phyloP scores from a whole-genome alignment of 2,113 vertebrate genomes.

The Crotalus horridus region DNA sequence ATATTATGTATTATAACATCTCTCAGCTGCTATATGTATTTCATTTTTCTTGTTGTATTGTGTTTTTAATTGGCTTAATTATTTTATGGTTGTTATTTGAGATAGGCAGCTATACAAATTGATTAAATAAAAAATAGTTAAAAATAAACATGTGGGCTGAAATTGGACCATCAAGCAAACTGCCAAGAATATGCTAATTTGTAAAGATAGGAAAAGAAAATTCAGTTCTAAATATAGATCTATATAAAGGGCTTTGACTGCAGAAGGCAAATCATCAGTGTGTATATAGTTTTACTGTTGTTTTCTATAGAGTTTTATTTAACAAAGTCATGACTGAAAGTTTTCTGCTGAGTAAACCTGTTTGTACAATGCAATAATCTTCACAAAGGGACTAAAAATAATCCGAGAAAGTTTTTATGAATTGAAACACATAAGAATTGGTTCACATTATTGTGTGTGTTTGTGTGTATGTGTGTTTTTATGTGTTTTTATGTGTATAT shows the following conservation, averaged over 20 bases:
- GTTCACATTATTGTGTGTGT: not conserved
- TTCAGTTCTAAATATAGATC: not conserved
- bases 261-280: not conserved
- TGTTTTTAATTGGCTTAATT: not conserved
- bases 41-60: not conserved
- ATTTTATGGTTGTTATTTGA: not conserved
- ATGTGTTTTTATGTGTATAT: not conserved
- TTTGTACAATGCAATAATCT: not conserved
- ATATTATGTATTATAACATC: not conserved
- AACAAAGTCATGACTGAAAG: not conserved
- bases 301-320: not conserved
- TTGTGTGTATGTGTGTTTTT: not conserved
- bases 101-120: not conserved
- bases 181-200: not conserved
- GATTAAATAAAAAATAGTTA: not conserved
- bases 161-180: not conserved
- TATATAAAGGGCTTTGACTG: not conserved
- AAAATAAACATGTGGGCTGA: not conserved
- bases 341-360: not conserved
- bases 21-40: not conserved
- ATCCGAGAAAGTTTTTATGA: not conserved
- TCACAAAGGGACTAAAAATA: not conserved
- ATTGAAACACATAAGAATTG: not conserved
- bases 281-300: not conserved
- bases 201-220: not conserved